These are phyloP conservation scores for Serranus cabrilla DNA, from an alignment of 2,797 vertebrate species.

Conservation along the genomic window DNA sequence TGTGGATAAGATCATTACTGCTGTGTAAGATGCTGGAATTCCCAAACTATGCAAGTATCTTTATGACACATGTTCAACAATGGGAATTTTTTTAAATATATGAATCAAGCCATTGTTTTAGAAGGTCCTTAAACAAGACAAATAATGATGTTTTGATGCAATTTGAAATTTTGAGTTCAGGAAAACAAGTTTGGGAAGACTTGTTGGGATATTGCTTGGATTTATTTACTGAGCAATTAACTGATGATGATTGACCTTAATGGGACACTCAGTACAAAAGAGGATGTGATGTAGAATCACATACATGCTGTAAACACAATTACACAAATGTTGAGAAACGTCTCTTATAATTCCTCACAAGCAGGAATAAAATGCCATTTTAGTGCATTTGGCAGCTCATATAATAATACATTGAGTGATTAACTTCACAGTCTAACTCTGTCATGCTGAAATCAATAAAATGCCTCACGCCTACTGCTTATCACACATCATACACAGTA, in stretches of 20 bases:
- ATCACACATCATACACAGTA: not conserved
- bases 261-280: not conserved
- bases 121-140: not conserved
- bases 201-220: not conserved
- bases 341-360: not conserved
- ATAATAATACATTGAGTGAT: not conserved
- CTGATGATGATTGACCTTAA: not conserved
- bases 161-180: not conserved
- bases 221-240: not conserved
- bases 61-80: not conserved
- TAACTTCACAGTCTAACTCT: not conserved
- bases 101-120: too few species aligned
- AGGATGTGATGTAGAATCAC: not conserved
- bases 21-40: not conserved
- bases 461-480: not conserved
- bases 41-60: not conserved
- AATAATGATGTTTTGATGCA: not conserved
- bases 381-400: not conserved
- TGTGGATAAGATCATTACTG: not conserved
- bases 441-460: not conserved
- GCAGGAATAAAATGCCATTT: too few species aligned
- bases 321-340: not conserved
- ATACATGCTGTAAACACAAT: not conserved
- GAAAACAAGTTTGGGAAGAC: too few species aligned
- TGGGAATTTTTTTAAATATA: not conserved